phyloP scores from a whole-genome alignment of 1,140 invertebrate genomes.

The Leptestheria dahalacensis region DNA sequence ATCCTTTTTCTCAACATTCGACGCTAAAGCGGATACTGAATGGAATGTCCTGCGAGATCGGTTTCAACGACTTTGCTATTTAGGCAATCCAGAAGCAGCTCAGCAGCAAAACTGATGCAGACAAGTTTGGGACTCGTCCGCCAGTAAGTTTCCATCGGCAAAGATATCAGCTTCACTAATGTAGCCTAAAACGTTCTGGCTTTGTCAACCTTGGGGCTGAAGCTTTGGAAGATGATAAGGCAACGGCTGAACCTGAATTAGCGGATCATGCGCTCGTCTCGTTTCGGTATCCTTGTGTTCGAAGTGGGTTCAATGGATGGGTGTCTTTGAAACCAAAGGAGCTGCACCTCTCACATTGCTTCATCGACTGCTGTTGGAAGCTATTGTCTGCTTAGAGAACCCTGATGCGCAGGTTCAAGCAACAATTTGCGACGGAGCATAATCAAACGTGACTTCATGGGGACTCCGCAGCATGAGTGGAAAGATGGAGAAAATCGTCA shows the following conservation, averaged over 20 bases:
- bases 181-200: background rate
- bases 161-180: background rate
- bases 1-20: background rate
- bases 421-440: background rate
- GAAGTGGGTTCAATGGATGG: background rate
- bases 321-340: background rate
- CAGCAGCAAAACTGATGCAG: background rate
- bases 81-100: background rate
- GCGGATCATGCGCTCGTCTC: conserved; percentile 2
- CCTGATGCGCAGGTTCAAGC: background rate
- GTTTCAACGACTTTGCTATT: conserved; percentile 1
- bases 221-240: background rate
- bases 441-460: background rate
- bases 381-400: background rate
- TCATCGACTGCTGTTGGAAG: background rate
- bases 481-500: too few relatives aligned
- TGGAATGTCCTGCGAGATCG: background rate
- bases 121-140: background rate
- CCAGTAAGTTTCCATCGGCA: background rate
- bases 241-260: background rate
- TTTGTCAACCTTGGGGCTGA: background rate
- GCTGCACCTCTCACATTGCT: background rate
- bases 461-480: background rate
- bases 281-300: background rate
- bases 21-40: background rate